A percentile compares a stretch with the other conserved stretches of the same genome.
phyloP scores from a whole-genome alignment of 2,797 vertebrate genomes.

The Nothura maculosa region DNA sequence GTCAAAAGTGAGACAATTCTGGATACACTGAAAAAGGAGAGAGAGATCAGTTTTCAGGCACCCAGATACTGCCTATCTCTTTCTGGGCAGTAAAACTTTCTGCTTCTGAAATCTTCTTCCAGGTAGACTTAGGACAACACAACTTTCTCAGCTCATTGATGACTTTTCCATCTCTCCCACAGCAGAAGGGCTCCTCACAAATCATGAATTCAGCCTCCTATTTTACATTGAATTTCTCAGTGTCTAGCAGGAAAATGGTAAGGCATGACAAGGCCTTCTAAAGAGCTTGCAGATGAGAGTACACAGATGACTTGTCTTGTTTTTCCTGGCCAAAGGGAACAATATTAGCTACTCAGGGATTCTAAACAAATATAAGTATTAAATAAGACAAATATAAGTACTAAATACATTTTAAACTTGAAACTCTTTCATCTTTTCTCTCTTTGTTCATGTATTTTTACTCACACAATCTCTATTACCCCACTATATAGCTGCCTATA shows the following conservation, averaged over 20 bases:
- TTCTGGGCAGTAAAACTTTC: not conserved
- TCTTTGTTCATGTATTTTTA: conserved; percentile 5
- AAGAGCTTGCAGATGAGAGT: not conserved
- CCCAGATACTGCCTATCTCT: not conserved
- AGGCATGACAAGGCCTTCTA: not conserved
- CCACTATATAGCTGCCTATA: not conserved
- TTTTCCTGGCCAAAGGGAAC: not conserved
- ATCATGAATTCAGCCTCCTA: not conserved
- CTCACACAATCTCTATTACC: not conserved
- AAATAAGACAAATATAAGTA: not conserved
- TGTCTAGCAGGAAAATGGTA: not conserved
- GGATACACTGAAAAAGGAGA: not conserved
- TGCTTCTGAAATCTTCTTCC: not conserved
- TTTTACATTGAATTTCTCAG: not conserved
- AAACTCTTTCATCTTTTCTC: not conserved
- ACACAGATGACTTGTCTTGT: not conserved
- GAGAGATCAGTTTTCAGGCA: not conserved
- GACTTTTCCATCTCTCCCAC: not conserved
- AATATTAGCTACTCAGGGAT: not conserved
- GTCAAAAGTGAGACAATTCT: not conserved
- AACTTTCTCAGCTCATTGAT: not conserved
- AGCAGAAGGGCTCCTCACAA: not conserved
- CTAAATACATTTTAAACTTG: not conserved
- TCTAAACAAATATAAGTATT: not conserved
- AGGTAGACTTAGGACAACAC: not conserved